A percentile compares a stretch with the other conserved stretches of the same genome.
Conservation (phyloP, 2,113 vertebrate genomes). For the Setophaga kirtlandii region DNA sequence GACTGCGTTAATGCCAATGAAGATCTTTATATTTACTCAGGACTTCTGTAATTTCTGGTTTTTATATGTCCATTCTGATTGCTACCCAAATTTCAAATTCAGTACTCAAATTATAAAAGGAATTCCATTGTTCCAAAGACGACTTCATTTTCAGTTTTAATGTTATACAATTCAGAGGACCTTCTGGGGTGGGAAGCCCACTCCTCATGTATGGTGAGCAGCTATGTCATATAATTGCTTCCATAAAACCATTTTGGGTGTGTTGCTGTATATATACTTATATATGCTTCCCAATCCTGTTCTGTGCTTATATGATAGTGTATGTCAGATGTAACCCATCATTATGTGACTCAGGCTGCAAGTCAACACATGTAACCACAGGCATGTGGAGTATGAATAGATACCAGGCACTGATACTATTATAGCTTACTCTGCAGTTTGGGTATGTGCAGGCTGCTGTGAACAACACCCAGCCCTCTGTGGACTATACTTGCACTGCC, state of each 20-base stretch:
- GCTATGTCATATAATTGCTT: not conserved
- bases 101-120: not conserved
- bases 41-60: not conserved
- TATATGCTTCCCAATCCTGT: not conserved
- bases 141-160: not conserved
- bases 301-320: not conserved
- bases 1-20: not conserved
- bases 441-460: not conserved
- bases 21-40: not conserved
- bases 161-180: not conserved
- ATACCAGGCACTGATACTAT: not conserved
- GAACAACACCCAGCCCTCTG: not conserved
- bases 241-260: not conserved
- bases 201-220: not conserved
- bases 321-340: not conserved
- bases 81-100: not conserved
- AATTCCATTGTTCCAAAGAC: not conserved
- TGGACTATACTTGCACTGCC: not conserved
- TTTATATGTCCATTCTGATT: not conserved
- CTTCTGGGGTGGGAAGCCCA: not conserved
- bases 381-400: not conserved
- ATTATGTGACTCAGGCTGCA: conserved; percentile 40
- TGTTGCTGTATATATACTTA: not conserved
- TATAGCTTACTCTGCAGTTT: not conserved
- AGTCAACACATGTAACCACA: conserved; percentile 17